phyloP scores from a whole-genome alignment of 2,113 vertebrate species.

The Geothlypis trichas region DNA sequence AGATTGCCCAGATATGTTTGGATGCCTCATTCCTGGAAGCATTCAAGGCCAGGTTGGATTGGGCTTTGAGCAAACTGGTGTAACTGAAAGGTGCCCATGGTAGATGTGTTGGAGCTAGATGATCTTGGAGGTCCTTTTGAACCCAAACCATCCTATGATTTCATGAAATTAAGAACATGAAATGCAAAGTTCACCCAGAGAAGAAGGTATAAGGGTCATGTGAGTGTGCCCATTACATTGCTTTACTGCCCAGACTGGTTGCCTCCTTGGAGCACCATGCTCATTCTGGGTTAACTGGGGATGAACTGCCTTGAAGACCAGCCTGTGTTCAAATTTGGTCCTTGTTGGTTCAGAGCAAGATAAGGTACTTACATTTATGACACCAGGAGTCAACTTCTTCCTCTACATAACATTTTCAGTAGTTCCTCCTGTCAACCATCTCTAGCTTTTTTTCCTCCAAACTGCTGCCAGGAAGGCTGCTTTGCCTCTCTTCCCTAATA shows the following conservation, averaged over 20 bases:
- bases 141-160: not conserved
- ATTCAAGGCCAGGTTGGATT: not conserved
- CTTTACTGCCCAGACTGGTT: fast-evolving
- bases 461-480: not conserved
- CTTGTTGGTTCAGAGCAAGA: not conserved
- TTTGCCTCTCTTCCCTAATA: not conserved
- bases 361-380: not conserved
- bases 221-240: not conserved
- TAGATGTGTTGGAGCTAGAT: not conserved
- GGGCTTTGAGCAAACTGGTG: not conserved
- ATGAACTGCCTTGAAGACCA: not conserved
- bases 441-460: not conserved
- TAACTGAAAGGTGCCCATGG: not conserved
- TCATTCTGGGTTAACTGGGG: not conserved
- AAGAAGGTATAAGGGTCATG: not conserved
- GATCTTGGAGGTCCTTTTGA: not conserved
- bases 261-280: not conserved
- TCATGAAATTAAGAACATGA: not conserved
- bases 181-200: not conserved
- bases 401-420: not conserved
- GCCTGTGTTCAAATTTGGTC: not conserved
- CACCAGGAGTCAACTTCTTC: not conserved
- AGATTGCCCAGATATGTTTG: not conserved
- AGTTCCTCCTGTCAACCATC: not conserved
- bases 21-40: not conserved